Evolutionary conservation across 2,113 vertebrate genomes (phyloP).

Genomic region (Amazona vittata): DNA sequence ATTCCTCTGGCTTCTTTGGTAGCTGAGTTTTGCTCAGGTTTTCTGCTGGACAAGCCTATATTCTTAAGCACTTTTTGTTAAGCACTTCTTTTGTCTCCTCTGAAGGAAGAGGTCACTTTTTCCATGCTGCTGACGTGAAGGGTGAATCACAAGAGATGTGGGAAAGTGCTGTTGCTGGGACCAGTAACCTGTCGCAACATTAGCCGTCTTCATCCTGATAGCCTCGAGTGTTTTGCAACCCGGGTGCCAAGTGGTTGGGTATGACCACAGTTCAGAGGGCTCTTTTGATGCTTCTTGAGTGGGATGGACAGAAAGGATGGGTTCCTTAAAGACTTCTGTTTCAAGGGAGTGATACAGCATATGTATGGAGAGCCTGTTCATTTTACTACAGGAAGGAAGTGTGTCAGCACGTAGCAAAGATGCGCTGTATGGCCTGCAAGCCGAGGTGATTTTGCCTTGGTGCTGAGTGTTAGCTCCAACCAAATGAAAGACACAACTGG

Average conservation of each 20-base stretch:
- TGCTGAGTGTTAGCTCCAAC: neutral
- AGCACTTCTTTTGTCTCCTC: neutral
- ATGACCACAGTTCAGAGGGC: neutral
- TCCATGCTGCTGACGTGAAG: neutral
- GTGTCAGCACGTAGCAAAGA: neutral
- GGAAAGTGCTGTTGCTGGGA: neutral
- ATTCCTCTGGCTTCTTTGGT: neutral
- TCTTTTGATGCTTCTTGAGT: accelerated
- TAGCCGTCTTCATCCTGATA: neutral
- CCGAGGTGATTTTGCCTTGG: neutral
- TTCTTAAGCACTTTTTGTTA: neutral
- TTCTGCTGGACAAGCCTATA: neutral
- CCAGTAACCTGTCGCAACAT: neutral
- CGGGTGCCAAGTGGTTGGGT: accelerated
- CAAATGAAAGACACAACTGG: neutral
- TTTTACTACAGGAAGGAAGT: slow-evolving; percentile 18
- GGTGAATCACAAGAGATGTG: neutral
- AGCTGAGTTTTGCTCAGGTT: neutral
- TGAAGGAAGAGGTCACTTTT: slow-evolving; percentile 47
- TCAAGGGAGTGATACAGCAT: neutral
- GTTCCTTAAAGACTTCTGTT: neutral
- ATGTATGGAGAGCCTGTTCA: neutral
- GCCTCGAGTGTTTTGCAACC: neutral
- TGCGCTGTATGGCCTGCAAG: neutral
- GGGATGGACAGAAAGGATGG: neutral